Conservation (phyloP, 2,797 vertebrate genomes). For the Clarias laeviceps region DNA sequence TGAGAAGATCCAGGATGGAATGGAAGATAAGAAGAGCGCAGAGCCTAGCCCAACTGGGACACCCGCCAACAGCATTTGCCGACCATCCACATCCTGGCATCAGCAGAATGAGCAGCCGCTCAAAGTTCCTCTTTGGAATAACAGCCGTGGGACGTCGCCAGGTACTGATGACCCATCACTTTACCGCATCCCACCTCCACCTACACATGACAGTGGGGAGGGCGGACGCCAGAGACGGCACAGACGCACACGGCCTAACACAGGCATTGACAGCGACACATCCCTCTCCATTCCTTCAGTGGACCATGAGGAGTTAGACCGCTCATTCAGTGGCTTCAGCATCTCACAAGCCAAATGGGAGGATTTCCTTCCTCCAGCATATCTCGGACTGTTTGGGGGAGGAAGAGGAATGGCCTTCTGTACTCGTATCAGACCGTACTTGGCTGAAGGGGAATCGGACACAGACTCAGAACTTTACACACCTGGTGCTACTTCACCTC, state of each 20-base stretch:
- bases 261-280: slow-evolving; percentile 88
- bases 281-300: slow-evolving; percentile 97
- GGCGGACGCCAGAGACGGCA: slow-evolving; percentile 66
- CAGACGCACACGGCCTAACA: slow-evolving; percentile 71
- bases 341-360: slow-evolving; percentile 95
- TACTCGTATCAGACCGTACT: slow-evolving; percentile 88
- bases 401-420: slow-evolving; percentile 68
- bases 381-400: slow-evolving; percentile 62
- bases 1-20: slow-evolving; percentile 58
- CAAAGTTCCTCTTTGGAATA: slow-evolving; percentile 80
- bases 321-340: slow-evolving; percentile 97
- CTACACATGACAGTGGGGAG: slow-evolving; percentile 77
- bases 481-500: slow-evolving; percentile 83
- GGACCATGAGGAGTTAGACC: slow-evolving; percentile 96
- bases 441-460: slow-evolving; percentile 96
- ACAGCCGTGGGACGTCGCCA: slow-evolving; percentile 79
- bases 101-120: slow-evolving; percentile 77
- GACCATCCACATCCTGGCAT: slow-evolving; percentile 90
- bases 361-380: slow-evolving; percentile 70
- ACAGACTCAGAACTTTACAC: slow-evolving; percentile 93
- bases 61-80: slow-evolving; percentile 76
- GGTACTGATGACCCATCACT: slow-evolving; percentile 77
- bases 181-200: slow-evolving; percentile 90
- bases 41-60: slow-evolving; percentile 82
- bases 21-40: slow-evolving; percentile 50